Conservation (phyloP, 2,888 invertebrate species). For the Caenorhabditis doughertyi region DNA sequence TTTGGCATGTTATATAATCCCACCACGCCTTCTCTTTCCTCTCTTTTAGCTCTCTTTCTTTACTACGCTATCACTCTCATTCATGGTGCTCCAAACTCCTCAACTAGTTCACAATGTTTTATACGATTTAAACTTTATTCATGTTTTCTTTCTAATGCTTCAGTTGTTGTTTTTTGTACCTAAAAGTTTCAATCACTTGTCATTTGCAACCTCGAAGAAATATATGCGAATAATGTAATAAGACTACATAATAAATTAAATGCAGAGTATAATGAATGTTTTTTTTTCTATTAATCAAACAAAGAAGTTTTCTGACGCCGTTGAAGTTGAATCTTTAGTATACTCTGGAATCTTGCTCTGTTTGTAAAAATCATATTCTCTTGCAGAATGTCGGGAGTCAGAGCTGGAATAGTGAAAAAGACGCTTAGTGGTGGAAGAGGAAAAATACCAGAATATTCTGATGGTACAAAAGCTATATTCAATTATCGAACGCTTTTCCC, state of each 20-base stretch:
- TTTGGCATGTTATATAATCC: slow-evolving; percentile 8
- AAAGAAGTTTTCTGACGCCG: background rate
- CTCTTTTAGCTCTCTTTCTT: slow-evolving; percentile 29
- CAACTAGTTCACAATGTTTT: slow-evolving; percentile 10
- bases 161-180: background rate
- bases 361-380: background rate
- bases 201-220: slow-evolving; percentile 32
- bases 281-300: background rate
- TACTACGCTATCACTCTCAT: slow-evolving; percentile 9
- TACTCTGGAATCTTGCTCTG: background rate
- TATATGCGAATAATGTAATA: slow-evolving; percentile 31
- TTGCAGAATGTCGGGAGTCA: slow-evolving; percentile 43
- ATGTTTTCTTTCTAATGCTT: slow-evolving; percentile 9
- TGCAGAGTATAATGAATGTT: background rate
- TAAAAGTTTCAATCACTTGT: slow-evolving; percentile 30
- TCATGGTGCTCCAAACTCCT: slow-evolving; percentile 28
- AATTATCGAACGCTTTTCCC: slow-evolving; percentile 79
- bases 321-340: background rate
- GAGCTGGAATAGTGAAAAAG: slow-evolving; percentile 62
- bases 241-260: slow-evolving; percentile 44
- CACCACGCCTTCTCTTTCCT: slow-evolving; percentile 1
- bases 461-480: slow-evolving; percentile 81
- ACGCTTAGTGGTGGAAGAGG: slow-evolving; percentile 79
- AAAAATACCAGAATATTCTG: slow-evolving; percentile 69
- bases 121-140: slow-evolving; percentile 6